Evolutionary conservation across 2,113 vertebrate species (phyloP).

Genomic region (Alces alces): DNA sequence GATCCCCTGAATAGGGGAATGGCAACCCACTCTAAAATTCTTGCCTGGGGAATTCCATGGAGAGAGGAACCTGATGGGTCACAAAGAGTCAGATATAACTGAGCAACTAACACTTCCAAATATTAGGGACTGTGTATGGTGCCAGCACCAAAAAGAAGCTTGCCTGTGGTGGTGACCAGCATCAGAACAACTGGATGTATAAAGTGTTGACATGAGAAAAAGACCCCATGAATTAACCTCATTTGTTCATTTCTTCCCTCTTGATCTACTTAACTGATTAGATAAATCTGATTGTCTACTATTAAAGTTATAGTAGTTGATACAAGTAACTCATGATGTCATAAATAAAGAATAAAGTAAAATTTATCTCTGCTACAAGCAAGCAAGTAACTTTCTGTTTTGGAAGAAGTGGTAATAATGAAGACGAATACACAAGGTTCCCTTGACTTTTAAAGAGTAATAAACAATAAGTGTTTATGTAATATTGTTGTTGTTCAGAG

Average conservation of each 20-base stretch:
- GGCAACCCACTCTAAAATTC: neutral
- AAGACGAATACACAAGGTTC: neutral
- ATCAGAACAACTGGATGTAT: neutral
- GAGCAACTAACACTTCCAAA: neutral
- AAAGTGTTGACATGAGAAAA: neutral
- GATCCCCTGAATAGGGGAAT: neutral
- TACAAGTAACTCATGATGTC: neutral
- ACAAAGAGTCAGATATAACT: neutral
- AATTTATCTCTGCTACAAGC: neutral
- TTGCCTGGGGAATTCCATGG: neutral
- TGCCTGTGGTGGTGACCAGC: neutral
- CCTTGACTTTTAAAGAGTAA: neutral
- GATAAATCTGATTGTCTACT: neutral
- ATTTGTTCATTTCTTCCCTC: neutral
- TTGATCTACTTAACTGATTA: neutral
- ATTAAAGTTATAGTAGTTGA: neutral
- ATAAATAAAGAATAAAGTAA: neutral
- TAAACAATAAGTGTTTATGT: neutral
- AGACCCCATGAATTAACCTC: neutral
- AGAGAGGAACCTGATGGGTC: neutral
- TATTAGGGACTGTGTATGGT: accelerated
- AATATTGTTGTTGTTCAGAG: neutral
- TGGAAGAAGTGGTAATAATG: neutral
- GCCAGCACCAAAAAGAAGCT: neutral
- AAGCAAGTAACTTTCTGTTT: neutral